These are phyloP conservation scores for Eunapius fragilis DNA, from an alignment of 37 sponge, comb jelly and placozoan genomes.

Conservation along the genomic window DNA sequence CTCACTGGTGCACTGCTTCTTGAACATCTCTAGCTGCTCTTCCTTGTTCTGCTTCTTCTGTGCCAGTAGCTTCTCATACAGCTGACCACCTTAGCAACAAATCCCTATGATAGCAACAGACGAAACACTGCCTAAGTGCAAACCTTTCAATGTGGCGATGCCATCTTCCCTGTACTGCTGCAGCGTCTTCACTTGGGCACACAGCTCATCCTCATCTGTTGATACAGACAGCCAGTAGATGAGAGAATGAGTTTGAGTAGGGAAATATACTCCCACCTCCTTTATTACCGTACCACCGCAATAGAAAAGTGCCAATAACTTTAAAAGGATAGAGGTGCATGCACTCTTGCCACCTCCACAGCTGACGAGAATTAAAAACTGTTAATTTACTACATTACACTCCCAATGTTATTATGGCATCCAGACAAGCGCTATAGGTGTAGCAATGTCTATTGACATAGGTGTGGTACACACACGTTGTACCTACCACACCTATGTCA, in stretches of 20 bases:
- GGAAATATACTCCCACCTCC: not conserved
- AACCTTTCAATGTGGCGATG: conserved; percentile 62
- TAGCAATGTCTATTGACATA: too few species aligned
- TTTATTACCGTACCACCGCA: too few species aligned
- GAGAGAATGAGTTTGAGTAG: not conserved
- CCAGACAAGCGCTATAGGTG: too few species aligned
- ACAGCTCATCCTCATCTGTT: conserved; percentile 62
- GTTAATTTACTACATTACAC: too few species aligned
- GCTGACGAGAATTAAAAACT: too few species aligned
- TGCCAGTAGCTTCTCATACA: conserved; percentile 41
- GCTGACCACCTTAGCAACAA: conserved; percentile 37
- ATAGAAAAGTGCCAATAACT: too few species aligned
- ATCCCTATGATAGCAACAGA: not conserved
- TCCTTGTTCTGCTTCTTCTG: conserved; percentile 22
- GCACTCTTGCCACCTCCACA: too few species aligned
- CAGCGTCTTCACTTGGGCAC: conserved; percentile 38
- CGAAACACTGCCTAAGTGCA: too few species aligned
- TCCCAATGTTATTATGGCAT: too few species aligned
- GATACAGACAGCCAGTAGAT: not conserved
- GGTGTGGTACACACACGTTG: too few species aligned
- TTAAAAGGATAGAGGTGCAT: too few species aligned
- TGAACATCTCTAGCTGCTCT: conserved; percentile 4
- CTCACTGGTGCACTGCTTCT: conserved; percentile 25
- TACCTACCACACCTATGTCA: too few species aligned
- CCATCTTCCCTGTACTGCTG: conserved; percentile 69